phyloP scores from a whole-genome alignment of 2,888 invertebrate species.

The Rhabditophanes sp. region DNA sequence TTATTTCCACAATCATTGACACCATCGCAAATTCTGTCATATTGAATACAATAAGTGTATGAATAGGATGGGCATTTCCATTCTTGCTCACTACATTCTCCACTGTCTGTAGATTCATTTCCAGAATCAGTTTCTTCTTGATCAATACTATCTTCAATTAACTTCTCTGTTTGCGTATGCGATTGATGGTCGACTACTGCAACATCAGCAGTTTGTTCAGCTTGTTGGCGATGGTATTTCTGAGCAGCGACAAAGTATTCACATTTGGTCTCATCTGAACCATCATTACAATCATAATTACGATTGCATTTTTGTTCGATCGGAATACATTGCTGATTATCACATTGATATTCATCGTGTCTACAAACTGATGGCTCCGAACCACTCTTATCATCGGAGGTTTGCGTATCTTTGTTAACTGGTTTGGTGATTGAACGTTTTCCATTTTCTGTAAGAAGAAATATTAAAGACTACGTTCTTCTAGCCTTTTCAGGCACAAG shows the following conservation, averaged over 20 bases:
- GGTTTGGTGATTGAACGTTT: too few species aligned
- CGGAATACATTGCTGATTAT: not conserved
- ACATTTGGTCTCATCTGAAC: constrained; percentile 74
- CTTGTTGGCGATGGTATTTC: constrained; percentile 3
- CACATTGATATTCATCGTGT: too few species aligned
- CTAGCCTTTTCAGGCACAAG: too few species aligned
- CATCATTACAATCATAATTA: constrained; percentile 53
- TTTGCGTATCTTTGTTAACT: too few species aligned
- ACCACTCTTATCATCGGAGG: too few species aligned
- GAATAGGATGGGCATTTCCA: constrained; percentile 15
- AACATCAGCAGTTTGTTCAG: constrained; percentile 1
- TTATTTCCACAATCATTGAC: constrained; percentile 55
- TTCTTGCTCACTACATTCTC: constrained; percentile 29
- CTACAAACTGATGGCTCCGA: too few species aligned
- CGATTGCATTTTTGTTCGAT: constrained; percentile 55
- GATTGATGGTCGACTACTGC: constrained; percentile 1
- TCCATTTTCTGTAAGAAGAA: too few species aligned
- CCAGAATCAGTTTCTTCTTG: too few species aligned
- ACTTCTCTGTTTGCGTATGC: not conserved
- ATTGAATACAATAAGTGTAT: constrained; percentile 62
- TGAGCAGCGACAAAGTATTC: constrained; percentile 41
- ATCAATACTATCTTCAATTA: constrained; percentile 1
- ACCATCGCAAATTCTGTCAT: constrained; percentile 60
- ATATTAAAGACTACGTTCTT: too few species aligned
- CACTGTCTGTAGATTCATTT: constrained; percentile 1